Conservation (phyloP, 2,113 vertebrate genomes). For the Neoarius graeffei region DNA sequence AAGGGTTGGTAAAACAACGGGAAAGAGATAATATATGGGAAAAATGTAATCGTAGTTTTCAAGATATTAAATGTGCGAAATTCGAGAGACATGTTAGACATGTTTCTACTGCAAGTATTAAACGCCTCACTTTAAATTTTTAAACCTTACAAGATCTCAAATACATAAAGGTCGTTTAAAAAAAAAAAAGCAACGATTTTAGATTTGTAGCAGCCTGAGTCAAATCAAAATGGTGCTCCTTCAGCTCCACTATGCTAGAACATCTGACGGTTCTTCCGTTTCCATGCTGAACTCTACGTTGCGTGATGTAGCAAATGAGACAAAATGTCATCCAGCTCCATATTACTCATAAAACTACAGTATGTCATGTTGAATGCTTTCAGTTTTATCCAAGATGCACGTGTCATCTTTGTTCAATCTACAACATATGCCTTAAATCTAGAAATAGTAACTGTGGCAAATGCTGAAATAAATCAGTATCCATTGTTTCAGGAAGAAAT, state of each 20-base stretch:
- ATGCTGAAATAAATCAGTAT: background rate
- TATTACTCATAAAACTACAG: background rate
- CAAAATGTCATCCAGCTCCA: background rate
- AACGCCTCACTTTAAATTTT: background rate
- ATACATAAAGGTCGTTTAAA: background rate
- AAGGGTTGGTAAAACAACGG: background rate
- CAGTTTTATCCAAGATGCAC: background rate
- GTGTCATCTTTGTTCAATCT: background rate
- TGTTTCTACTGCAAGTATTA: background rate
- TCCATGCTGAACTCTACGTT: background rate
- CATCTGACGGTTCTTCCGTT: constrained; percentile 19
- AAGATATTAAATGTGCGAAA: background rate
- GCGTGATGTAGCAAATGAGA: constrained; percentile 10
- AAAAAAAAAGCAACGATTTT: background rate
- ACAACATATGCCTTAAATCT: constrained; percentile 24
- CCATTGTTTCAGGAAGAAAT: background rate
- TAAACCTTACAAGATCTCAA: background rate
- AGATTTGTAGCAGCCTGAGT: background rate
- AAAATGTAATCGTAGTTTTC: background rate
- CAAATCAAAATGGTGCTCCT: background rate
- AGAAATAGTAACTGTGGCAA: background rate
- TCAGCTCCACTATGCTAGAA: background rate
- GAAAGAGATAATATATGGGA: background rate
- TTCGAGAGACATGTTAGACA: background rate
- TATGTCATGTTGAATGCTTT: background rate